These are phyloP conservation scores for Tetranychus cinnabarinus DNA, from an alignment of 1,140 invertebrate genomes.

Conservation along the genomic window DNA sequence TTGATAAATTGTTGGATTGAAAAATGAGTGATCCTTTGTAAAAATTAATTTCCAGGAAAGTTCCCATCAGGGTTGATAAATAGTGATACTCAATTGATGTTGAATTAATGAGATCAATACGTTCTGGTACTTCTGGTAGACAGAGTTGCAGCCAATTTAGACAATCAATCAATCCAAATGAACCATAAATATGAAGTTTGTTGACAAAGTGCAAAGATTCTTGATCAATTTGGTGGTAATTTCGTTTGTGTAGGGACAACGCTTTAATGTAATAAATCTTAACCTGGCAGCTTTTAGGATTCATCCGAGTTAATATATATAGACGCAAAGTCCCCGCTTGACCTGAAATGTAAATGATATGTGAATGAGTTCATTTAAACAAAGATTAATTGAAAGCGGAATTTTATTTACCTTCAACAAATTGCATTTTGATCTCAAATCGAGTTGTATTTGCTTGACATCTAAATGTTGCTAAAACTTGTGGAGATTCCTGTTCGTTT, in stretches of 20 bases:
- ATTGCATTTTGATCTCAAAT: constrained; percentile 45
- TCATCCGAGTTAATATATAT: constrained; percentile 53
- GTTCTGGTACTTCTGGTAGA: constrained; percentile 56
- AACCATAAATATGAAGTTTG: constrained; percentile 40
- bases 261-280: constrained; percentile 42
- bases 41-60: constrained; percentile 37
- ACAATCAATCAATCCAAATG: constrained; percentile 57
- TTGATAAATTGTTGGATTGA: constrained; percentile 59
- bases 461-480: constrained; percentile 41
- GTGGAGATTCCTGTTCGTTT: constrained; percentile 23
- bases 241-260: constrained; percentile 42
- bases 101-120: constrained; percentile 25
- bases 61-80: constrained; percentile 42
- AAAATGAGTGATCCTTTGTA: constrained; percentile 52
- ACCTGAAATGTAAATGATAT: constrained; percentile 14
- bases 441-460: constrained; percentile 64
- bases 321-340: constrained; percentile 46
- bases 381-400: no score
- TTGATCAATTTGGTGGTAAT: constrained; percentile 1
- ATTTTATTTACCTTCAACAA: constrained; percentile 33
- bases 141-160: constrained; percentile 57
- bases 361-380: no score
- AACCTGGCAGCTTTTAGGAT: constrained; percentile 48
- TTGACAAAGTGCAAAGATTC: constrained; percentile 22
- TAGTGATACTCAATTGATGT: constrained; percentile 29